Evolutionary conservation across 2,888 invertebrate genomes (phyloP), one percentile per base, ranked within the genome.

Genomic region (Leistus spinibarbis): DNA sequence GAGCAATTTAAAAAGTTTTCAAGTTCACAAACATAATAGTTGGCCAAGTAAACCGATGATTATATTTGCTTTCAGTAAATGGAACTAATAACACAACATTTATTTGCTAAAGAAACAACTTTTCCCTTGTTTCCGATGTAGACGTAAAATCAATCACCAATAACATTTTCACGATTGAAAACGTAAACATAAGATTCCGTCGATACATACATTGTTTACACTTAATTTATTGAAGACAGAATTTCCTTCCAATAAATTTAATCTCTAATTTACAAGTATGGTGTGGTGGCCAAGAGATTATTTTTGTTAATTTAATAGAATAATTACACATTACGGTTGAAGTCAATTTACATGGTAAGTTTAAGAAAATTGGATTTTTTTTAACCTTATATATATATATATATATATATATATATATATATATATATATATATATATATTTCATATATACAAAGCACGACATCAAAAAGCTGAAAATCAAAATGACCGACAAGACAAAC

Each of bases 101-200:
- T 64, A 64, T 71, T 71, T 71, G 54, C 63, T 23, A 54, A 64
- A 27, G 24, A 69, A 57, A 69, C 69, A 56, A 24, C 56, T 57
- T 69, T 69, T 69, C 20, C 16, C 20, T 16, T 19, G 57, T 40
- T 60, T 60, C 16, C 22, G 20, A 19, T 62, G 27, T 62, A 53
- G 13, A 57, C 56, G 72, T 24, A 72, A 66, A 73, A 73, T 73
- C 67, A 73, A 73, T 73, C 73, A 66, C 16, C 67, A 67, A 66
- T 73, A 62, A 62, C 60, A 20, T 13, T 53, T 40, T 64, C 20
- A 16, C 23, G 73, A 73, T 73, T 73, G 73, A 53, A 67, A 67
- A 27, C 54, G 67, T 60, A 66, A 73, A 73, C 67, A 73, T 23
- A 73, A 65, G 71, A 57, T 63, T 70, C 57, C 22, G 40, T 70